These are phyloP conservation scores for Spialia ferax DNA, from an alignment of 2,888 invertebrate species.

Conservation along the genomic window DNA sequence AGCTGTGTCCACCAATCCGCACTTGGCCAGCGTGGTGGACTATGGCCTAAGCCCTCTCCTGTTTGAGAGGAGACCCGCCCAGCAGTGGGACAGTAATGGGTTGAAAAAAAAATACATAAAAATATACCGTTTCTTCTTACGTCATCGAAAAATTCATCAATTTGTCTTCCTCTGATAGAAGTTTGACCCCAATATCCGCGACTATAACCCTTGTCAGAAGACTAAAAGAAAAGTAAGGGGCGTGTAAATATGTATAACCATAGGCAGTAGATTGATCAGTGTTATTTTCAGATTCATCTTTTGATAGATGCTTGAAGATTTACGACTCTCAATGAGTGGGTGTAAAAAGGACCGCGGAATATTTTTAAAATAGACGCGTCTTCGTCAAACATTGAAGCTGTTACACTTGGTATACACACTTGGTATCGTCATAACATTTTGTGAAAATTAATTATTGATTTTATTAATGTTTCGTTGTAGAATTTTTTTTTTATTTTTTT, in stretches of 20 bases:
- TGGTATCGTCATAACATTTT: too few species aligned
- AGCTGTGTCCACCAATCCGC: too few species aligned
- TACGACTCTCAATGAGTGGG: conserved; percentile 12
- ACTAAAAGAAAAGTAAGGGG: conserved; percentile 19
- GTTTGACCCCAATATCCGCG: conserved; percentile 31
- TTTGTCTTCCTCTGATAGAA: background rate
- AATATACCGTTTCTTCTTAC: too few species aligned
- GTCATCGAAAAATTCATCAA: conserved; percentile 5
- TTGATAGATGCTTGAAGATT: conserved; percentile 37
- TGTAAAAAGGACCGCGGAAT: background rate
- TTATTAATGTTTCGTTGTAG: too few species aligned
- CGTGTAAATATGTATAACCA: conserved; percentile 34
- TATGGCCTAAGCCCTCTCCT: too few species aligned
- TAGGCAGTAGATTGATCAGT: conserved; percentile 43
- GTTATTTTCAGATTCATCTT: conserved; percentile 36
- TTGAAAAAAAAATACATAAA: too few species aligned
- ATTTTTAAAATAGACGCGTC: background rate
- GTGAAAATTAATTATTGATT: too few species aligned
- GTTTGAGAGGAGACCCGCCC: too few species aligned
- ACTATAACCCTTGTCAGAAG: conserved; percentile 37
- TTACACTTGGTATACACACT: too few species aligned
- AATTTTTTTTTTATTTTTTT: too few species aligned
- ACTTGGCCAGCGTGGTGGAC: too few species aligned
- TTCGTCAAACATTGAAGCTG: background rate
- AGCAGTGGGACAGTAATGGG: too few species aligned